Evolutionary conservation across 2,797 vertebrate genomes (phyloP).

Genomic region (Limosa lapponica): DNA sequence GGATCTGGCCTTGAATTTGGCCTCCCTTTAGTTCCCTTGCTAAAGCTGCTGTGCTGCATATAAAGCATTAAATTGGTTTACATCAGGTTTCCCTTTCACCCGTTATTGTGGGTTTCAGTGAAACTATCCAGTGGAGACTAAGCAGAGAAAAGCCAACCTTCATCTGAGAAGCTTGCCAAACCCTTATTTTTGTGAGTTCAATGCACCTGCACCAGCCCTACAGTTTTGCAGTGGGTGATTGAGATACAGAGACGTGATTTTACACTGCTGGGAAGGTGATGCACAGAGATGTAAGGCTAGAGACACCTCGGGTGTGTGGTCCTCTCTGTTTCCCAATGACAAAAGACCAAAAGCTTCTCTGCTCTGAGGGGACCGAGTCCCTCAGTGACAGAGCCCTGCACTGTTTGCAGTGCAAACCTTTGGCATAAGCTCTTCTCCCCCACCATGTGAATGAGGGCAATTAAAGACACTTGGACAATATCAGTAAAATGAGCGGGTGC

Average conservation of each 20-base stretch:
- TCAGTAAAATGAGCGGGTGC: background rate
- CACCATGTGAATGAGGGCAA: fast-evolving
- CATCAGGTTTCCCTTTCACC: background rate
- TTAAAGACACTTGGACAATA: background rate
- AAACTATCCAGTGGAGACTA: background rate
- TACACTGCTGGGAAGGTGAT: background rate
- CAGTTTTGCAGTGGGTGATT: background rate
- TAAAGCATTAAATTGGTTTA: background rate
- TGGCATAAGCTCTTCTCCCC: background rate
- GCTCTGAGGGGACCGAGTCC: background rate
- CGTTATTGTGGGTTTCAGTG: background rate
- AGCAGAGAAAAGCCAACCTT: background rate
- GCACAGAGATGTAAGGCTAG: background rate
- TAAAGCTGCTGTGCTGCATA: background rate
- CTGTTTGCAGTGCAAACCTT: background rate
- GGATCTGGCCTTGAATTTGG: background rate
- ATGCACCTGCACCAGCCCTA: background rate
- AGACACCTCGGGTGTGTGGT: background rate
- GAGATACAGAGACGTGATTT: background rate
- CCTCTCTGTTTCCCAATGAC: background rate
- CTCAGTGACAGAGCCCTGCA: background rate
- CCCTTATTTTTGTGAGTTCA: background rate
- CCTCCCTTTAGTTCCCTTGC: background rate
- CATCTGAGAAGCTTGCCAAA: background rate
- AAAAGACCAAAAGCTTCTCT: background rate